Base-by-base conservation (phyloP, 2,113 vertebrate species). In the Toxostoma redivivum region DNA sequence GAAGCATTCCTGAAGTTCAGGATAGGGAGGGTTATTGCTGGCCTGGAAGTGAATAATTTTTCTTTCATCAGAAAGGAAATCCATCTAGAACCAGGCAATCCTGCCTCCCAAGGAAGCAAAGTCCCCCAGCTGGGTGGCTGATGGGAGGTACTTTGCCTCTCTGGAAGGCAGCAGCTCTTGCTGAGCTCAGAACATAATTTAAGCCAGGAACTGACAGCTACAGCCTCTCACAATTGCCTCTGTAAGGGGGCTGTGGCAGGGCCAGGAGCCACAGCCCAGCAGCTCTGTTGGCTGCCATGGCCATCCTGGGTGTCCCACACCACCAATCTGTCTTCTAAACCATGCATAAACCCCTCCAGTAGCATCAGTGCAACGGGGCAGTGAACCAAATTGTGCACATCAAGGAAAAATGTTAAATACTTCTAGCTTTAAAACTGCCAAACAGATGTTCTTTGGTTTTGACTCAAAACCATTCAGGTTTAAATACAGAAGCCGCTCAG, bases 371-470 rank as follows among this genome's bases (percentile, higher is more conserved):
- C 58, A 64, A 42, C 12, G 6, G 48, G 70, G 86, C 73, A 92
- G 50, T 65, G 94, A 87, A 76, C 87, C 78, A 91, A 89, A 89
- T 81, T 1, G 5, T 91, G 45, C 70, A 47, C 65, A 79, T 96
- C 48, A 91, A 94, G 81, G 81, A 28, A 84, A 90, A 94, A 81
- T 77, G 71, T 53, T 47, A 81, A 88, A 81, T 76, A 53, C 25
- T 81, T 87, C 40, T 76, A 60, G 78, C 61, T 92, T 91, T 79
- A 89, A 89, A 94, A 88, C 15, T 53, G 78, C 72, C 4, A 16
- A 92, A 69, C 86, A 85, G 77, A 92, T 92, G 77, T 91, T 92
- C 73, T 91, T 89, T 84, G 48, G 15, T 90, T 93, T 81, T 86
- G 53, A 91, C 73, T 91, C 62, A 79, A 76, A 96, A 65, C 45